Evolutionary conservation across 2,888 invertebrate species (phyloP).

Genomic region (Onthophagus sagittarius): DNA sequence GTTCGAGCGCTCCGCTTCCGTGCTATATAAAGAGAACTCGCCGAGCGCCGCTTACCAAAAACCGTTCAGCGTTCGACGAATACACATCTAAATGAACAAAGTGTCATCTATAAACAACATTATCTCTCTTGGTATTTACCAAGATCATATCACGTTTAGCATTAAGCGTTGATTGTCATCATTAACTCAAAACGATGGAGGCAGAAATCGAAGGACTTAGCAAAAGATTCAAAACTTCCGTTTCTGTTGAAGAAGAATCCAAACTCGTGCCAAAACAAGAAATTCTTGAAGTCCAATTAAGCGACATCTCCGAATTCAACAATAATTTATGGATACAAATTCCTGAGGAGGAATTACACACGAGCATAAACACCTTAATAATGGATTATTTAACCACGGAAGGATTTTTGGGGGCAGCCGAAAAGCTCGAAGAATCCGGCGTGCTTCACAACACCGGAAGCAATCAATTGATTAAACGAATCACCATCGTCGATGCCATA

Average conservation of each 20-base stretch:
- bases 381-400: background rate
- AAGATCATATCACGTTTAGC: background rate
- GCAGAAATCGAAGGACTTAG: background rate
- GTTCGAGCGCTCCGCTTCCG: too few relatives aligned
- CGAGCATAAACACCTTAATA: background rate
- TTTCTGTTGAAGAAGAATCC: background rate
- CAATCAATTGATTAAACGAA: background rate
- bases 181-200: background rate
- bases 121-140: background rate
- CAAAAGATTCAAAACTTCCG: background rate
- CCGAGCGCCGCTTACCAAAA: too few relatives aligned
- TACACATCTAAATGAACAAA: background rate
- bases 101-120: background rate
- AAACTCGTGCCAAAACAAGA: background rate
- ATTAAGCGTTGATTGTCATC: background rate
- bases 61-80: too few relatives aligned
- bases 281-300: background rate
- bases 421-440: background rate
- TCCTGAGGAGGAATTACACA: background rate
- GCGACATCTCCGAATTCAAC: background rate
- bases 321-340: background rate
- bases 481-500: background rate
- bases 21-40: too few relatives aligned
- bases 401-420: background rate
- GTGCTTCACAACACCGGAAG: background rate